Evolutionary conservation across 2,113 vertebrate species (phyloP), one percentile per base, ranked within the genome.

Genomic region (Poecile atricapillus): DNA sequence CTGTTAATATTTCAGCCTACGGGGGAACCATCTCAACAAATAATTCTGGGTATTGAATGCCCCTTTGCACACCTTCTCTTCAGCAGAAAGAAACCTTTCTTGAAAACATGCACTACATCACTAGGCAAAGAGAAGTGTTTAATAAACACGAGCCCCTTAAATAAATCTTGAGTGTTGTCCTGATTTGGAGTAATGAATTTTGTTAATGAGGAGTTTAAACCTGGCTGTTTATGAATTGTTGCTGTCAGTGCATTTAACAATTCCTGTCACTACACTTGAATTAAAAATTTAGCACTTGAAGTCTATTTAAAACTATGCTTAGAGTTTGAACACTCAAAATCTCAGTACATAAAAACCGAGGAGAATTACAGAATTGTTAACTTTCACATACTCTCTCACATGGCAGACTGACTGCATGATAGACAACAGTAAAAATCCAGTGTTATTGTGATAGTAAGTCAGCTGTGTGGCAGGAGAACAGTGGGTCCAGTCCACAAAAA

Each of bases 11-110:
- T 58, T 76, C 62, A 47, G n/a, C 27, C 43, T n/a, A 14, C 0
- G 0, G 17, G 8, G 2, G 25, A 89, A 37, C 22, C 0, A 0
- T 31, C 49, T 62, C 53, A 53, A 46, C 31, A 62, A 56, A 49
- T 25, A 31, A 78, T 41, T 76, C 27, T 43, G 30, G 18, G 6
- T 47, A 58, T 35, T 44, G 25, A 62, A 62, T 25, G 58, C 2
- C 3, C 5, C 5, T 82, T 53, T 60, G 43, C 4, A 2, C 28
- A 75, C 35, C 33, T 76, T 64, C 59, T 65, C 33, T 47, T 81
- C 35, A 33, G n/a, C 2, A 79, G 41, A 60, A 75, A 74, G 27
- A 31, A 75, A 58, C 15, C 2, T 47, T 49, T 37, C 18, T 20
- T 60, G 18, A 27, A 58, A 74, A 68, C 68, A 59, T 5, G 4